phyloP scores from a whole-genome alignment of 2,797 vertebrate genomes.

The Acropternis orthonyx region DNA sequence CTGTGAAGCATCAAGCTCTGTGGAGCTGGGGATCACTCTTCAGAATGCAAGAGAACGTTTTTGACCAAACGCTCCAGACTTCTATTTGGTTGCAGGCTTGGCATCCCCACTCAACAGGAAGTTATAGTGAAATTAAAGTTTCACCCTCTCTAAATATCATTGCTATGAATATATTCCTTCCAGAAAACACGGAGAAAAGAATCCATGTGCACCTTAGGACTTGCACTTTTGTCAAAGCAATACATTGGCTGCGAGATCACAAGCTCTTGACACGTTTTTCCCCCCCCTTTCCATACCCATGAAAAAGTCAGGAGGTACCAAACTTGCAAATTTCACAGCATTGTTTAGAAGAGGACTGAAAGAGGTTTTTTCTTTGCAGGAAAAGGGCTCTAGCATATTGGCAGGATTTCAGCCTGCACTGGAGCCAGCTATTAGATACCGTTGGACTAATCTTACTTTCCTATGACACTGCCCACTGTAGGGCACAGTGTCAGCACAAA shows the following conservation, averaged over 20 bases:
- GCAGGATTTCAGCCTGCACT: neutral
- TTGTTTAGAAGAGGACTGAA: neutral
- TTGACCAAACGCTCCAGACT: neutral
- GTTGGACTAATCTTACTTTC: neutral
- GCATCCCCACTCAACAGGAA: neutral
- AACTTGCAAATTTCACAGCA: neutral
- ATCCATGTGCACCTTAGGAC: neutral
- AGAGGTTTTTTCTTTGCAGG: neutral
- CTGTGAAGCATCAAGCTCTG: neutral
- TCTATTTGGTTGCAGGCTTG: rapidly evolving
- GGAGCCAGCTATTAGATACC: neutral
- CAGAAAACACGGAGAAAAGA: neutral
- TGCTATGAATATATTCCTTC: neutral
- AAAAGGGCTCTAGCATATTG: neutral
- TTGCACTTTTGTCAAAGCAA: neutral
- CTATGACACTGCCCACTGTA: neutral
- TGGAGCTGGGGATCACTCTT: neutral
- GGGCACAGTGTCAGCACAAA: neutral
- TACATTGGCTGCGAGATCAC: neutral
- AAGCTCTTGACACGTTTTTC: neutral
- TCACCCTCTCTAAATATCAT: neutral
- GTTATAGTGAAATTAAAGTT: neutral
- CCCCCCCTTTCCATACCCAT: neutral
- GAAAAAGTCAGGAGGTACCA: neutral
- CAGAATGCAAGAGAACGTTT: neutral